Evolutionary conservation across 2,113 vertebrate species (phyloP).

Genomic region (Chionodraco myersi): DNA sequence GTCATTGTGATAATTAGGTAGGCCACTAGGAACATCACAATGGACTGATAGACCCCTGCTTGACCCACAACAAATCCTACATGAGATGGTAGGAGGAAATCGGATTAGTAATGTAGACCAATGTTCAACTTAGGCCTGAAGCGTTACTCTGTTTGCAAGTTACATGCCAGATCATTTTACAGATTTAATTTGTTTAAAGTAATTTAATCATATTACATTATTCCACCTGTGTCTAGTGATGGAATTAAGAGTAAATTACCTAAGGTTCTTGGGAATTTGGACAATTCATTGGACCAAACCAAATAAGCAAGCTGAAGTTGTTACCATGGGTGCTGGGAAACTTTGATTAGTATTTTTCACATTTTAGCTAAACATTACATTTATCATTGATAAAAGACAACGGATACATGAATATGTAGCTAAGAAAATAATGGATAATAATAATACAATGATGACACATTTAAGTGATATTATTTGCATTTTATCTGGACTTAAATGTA

Average conservation of each 20-base stretch:
- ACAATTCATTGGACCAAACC: no score
- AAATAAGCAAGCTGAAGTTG: background rate
- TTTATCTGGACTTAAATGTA: no score
- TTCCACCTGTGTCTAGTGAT: no score
- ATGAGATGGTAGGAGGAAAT: conserved; percentile 1
- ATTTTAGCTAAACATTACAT: background rate
- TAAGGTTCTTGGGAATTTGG: no score
- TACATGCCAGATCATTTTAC: no score
- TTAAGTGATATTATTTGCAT: background rate
- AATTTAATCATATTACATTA: no score
- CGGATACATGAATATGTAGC: no score
- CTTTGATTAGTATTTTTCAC: background rate
- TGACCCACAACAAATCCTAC: conserved; percentile 91
- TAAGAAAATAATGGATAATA: no score
- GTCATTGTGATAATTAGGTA: conserved; percentile 93
- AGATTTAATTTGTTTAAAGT: no score
- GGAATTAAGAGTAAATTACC: no score
- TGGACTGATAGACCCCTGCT: conserved; percentile 86
- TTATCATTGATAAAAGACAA: no score
- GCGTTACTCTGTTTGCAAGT: background rate
- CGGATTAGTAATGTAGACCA: no score
- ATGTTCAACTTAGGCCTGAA: background rate
- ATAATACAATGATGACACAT: background rate
- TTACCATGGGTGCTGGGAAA: background rate
- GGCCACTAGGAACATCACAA: conserved; percentile 88